Evolutionary conservation across 2,797 vertebrate genomes (phyloP), one percentile per base, ranked within the genome.

Genomic region (Florisuga fusca): DNA sequence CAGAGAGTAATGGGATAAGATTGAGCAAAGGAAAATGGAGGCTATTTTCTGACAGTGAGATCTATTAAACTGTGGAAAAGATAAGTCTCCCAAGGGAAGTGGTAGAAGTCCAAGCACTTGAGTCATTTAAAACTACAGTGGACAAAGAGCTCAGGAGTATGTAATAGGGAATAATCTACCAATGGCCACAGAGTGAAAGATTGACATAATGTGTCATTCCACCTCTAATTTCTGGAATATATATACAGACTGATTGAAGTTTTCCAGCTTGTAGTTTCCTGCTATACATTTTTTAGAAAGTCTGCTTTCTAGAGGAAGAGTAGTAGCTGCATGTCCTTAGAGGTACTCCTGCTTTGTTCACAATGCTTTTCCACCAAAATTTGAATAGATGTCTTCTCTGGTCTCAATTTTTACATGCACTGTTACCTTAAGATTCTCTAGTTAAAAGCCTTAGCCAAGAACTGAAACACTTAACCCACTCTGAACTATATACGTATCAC

Each of bases 1-100:
- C 93, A 90, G 75, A 92, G 43, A 90, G 83, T 96, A 95, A 96
- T 87, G 93, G 93, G 31, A 55, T 93, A 91, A 96, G 81, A 95
- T 87, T 96, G 91, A 77, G 88, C 71, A 83, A 94, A 94, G 79
- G 84, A 82, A 93, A 96, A 96, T 94, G 75, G 69, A 89, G 83
- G 90, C 53, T 48, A 43, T 96, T 95, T 96, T 82, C 80, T 92
- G 92, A 73, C 83, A 94, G 80, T 84, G 85, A 94, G 84, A 95
- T 94, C 90, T 96, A 10, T 95, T 94, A 94, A 87, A 43, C 64
- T 83, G 57, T 77, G 83, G 96, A 86, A 95, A 48, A 90, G 80
- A 7, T 89, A 95, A 89, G 63, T 62, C 61, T 93, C 81, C 61
- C 61, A 87, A 55, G 67, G 36, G 75, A 97, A 80, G 72, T 61